Evolutionary conservation across 2,113 vertebrate genomes (phyloP), one percentile per base, ranked within the genome.

Genomic region (Elaphurus davidianus): DNA sequence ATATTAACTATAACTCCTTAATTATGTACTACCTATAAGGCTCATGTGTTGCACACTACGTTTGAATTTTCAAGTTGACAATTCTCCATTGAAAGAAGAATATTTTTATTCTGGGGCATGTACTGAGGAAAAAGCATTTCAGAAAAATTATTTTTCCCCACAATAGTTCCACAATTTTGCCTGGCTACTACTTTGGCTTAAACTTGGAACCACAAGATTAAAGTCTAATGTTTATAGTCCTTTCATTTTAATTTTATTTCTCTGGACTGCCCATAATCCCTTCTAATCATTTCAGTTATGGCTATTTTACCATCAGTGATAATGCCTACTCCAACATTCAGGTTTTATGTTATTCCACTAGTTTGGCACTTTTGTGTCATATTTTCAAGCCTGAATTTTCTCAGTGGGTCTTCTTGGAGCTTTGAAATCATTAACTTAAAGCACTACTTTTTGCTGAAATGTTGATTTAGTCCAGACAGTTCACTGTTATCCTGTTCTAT

Each of bases 201-300:
- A 91, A n/a, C 45, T 83, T 64, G 50, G 60, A 94, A 97, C 96
- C 95, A 95, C 93, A 91, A 33, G 47, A 92, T 92, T 97, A 95
- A 96, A 96, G 21, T 82, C 54, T 86, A 97, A 96, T 90, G 60
- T 96, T 97, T 96, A 96, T 74, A 54, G 81, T 89, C n/a, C 74
- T 95, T 98, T 96, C 40, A 59, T 93, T 97, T 81, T 90, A 64
- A 96, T 92, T 97, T 97, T 92, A 97, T 97, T 97, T 96, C 76
- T 96, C 87, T 96, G 36, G 28, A 74, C 78, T 96, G 60, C 76
- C 60, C 43, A 59, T 96, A 98, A 98, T 96, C 76, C 84, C 50
- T 90, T 96, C 55, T 95, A 97, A 95, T 94, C 60, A 91, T 92
- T 97, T 97, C 81, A 91, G 54, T 40, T 54, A 36, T 55, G 96